phyloP scores from a whole-genome alignment of 2,888 invertebrate species.

The Apodemia duryi region DNA sequence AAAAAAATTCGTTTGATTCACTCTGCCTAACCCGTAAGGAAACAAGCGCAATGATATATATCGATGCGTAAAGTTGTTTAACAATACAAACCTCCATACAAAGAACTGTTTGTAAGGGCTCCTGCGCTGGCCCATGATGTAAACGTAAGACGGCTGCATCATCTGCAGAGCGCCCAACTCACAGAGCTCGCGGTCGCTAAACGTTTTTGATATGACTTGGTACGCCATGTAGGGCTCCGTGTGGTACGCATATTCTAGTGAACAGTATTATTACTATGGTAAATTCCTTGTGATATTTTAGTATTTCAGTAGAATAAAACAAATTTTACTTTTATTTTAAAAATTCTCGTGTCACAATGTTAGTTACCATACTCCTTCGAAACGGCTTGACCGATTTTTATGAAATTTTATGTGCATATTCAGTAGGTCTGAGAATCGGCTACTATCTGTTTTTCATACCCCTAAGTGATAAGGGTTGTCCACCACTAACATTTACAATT shows the following conservation, averaged over 20 bases:
- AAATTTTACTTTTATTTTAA: no score
- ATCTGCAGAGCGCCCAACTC: constrained; percentile 62
- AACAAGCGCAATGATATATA: neutral
- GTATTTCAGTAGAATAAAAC: no score
- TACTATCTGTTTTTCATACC: no score
- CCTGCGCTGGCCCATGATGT: constrained; percentile 58
- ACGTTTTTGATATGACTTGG: constrained; percentile 57
- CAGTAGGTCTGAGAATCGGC: no score
- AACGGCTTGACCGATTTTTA: no score
- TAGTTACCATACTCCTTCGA: no score
- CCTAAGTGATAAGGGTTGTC: no score
- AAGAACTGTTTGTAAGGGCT: constrained; percentile 67
- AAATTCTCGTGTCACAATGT: no score
- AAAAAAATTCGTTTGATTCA: no score
- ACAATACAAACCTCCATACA: constrained; percentile 53
- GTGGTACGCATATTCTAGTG: constrained; percentile 69
- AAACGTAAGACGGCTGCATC: constrained; percentile 55
- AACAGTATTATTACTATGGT: neutral
- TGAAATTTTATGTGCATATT: no score
- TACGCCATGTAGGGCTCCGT: constrained; percentile 72
- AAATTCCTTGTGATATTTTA: no score
- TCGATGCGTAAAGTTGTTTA: neutral
- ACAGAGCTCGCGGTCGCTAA: constrained; percentile 66
- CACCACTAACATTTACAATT: no score
- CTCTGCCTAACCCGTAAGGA: neutral